phyloP scores from a whole-genome alignment of 1,140 invertebrate species.

The Drosophila sp. region DNA sequence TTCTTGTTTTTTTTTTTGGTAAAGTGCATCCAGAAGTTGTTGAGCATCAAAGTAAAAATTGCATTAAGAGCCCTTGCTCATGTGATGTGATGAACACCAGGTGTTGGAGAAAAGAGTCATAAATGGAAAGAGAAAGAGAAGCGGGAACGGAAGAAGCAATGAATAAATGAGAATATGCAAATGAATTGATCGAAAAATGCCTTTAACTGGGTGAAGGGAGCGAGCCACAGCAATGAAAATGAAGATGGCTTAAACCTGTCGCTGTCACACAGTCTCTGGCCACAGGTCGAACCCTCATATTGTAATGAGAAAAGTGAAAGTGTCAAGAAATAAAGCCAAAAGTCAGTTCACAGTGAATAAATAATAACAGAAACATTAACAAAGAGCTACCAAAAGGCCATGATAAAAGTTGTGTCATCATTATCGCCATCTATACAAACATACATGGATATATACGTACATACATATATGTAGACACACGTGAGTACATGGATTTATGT shows the following conservation, averaged over 20 bases:
- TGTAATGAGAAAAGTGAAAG: constrained; percentile 79
- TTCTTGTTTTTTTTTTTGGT: constrained; percentile 23
- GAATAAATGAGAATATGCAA: constrained; percentile 38
- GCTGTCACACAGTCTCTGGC: constrained; percentile 40
- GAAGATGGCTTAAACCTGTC: constrained; percentile 28
- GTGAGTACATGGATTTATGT: not conserved
- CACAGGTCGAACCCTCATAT: constrained; percentile 51
- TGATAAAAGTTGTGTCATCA: constrained; percentile 6
- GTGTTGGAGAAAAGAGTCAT: not conserved
- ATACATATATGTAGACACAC: not conserved
- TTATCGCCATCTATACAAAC: not conserved
- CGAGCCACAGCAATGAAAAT: not conserved
- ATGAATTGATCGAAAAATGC: constrained; percentile 45
- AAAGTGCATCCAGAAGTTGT: constrained; percentile 44
- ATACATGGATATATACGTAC: not conserved
- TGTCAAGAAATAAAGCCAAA: constrained; percentile 67
- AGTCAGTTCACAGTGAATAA: constrained; percentile 68
- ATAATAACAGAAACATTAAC: constrained; percentile 58
- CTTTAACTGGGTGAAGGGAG: constrained; percentile 44
- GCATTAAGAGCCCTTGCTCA: not conserved
- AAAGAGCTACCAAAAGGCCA: constrained; percentile 41
- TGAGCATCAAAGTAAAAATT: constrained; percentile 12
- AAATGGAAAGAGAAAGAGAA: constrained; percentile 17
- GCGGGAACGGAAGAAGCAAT: constrained; percentile 38
- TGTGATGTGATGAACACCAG: not conserved